Evolutionary conservation across 1,140 invertebrate species (phyloP), one percentile per base, ranked within the genome.

Genomic region (Drosophila melanica): DNA sequence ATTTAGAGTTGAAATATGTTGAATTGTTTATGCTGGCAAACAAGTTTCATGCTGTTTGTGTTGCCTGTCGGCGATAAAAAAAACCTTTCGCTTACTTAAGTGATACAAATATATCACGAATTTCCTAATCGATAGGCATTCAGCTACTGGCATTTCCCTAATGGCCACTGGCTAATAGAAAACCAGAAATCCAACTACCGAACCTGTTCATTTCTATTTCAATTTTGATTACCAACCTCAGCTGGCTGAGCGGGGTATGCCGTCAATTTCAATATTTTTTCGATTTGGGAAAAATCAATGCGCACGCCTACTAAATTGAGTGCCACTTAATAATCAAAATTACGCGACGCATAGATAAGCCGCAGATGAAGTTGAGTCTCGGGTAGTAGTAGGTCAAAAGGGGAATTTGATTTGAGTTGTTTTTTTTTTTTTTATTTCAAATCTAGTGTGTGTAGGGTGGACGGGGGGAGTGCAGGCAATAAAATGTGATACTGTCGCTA

Each of bases 271-370:
- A 72, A 86, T 86, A 86, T 81, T 81, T 81, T 67, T 59, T 67
- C 57, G 68, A 65, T 69, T 85, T 50, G 77, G 81, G 66, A 78
- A 86, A 79, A 79, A 72, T 69, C 57, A 50, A 58, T 44, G 79
- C 58, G 67, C 84, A 89, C 82, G 82, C 84, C 82, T 69, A 89
- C 84, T 74, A 87, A 87, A 84, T 87, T 77, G 89, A 87, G 84
- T 89, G 84, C 48, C 84, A 87, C 84, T 87, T 89, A 87, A 87
- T 87, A 87, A 89, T 89, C 79, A 76, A 89, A 89, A 89, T 87
- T 87, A 89, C 84, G 82, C 79, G 82, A 79, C 64, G 68, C 75
- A 51, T 58, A 87, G 81, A 86, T 86, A 86, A 86, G 71, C 82
- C 67, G 41, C 69, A 69, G 75, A 51, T 68, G 74, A 64, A 44